Percentiles rank a stretch among this genome's conserved stretches.
phyloP scores from a whole-genome alignment of 2,888 invertebrate species.

The Brachylomia viminalis region DNA sequence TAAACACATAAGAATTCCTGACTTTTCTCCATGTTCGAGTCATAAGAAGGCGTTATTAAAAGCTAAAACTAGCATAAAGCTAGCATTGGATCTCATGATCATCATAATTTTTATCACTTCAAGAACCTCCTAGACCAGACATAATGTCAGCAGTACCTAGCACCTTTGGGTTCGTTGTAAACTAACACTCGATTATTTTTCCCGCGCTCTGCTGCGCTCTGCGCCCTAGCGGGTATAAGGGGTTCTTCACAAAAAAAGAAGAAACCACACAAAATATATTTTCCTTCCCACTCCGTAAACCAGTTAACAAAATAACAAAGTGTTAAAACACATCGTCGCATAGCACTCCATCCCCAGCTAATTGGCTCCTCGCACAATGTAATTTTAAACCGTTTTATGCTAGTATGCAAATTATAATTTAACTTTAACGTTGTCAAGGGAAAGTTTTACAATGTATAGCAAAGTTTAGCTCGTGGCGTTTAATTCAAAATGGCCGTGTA shows the following conservation, averaged over 20 bases:
- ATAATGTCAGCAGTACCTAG: no score
- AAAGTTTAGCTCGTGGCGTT: constrained; percentile 30
- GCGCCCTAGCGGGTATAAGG: no score
- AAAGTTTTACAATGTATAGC: constrained; percentile 41
- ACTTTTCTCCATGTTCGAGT: neutral
- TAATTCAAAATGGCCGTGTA: constrained; percentile 47
- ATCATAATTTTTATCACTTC: neutral
- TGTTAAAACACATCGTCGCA: constrained; percentile 36
- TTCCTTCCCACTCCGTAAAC: neutral
- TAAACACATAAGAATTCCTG: neutral
- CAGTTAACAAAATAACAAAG: constrained; percentile 48
- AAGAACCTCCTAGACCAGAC: neutral
- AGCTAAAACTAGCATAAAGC: no score
- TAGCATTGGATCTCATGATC: neutral
- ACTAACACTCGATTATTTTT: no score
- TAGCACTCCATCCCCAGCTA: constrained; percentile 38
- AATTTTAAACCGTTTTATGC: constrained; percentile 63
- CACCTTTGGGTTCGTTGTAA: neutral
- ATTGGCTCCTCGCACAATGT: constrained; percentile 54
- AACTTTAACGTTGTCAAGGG: constrained; percentile 59
- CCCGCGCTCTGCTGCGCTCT: no score
- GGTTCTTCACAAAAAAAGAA: constrained; percentile 12
- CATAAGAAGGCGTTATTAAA: neutral
- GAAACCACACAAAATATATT: neutral
- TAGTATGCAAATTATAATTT: constrained; percentile 65